A percentile compares a stretch with the other conserved stretches of the same genome.
Conservation (phyloP, 2,113 vertebrate genomes). For the Miniopterus natalensis region DNA sequence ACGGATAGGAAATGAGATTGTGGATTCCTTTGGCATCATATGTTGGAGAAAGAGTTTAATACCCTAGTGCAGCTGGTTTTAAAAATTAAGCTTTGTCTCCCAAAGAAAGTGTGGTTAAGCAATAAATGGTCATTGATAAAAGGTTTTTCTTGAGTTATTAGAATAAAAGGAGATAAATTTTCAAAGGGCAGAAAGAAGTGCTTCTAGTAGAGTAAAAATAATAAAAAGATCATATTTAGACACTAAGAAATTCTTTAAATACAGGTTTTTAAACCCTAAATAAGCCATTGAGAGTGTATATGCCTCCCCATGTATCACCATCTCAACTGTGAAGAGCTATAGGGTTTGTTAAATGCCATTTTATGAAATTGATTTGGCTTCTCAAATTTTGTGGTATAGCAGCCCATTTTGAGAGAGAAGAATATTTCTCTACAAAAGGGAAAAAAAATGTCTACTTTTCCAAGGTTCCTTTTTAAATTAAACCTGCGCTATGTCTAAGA, state of each 20-base stretch:
- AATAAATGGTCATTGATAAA: constrained; percentile 17
- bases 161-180: constrained; percentile 51
- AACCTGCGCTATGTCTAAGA: constrained; percentile 6
- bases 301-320: background rate
- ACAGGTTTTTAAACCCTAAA: background rate
- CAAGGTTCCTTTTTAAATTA: constrained; percentile 9
- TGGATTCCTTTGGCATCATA: constrained; percentile 35
- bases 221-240: constrained; percentile 1
- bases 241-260: constrained; percentile 56
- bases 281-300: background rate
- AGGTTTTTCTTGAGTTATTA: constrained; percentile 6
- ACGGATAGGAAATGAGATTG: background rate
- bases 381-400: constrained; percentile 46
- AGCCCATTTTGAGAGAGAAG: constrained; percentile 54
- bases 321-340: background rate
- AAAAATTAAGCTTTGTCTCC: constrained; percentile 53
- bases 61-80: background rate
- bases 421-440: background rate
- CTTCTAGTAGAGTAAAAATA: constrained; percentile 21
- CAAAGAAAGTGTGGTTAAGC: constrained; percentile 38
- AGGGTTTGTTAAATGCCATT: background rate
- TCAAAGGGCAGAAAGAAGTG: constrained; percentile 58
- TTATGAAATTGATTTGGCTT: constrained; percentile 37
- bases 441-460: constrained; percentile 27
- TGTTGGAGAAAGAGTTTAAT: constrained; percentile 42